Percentiles rank a stretch among this genome's conserved stretches.
Evolutionary conservation across 2,113 vertebrate genomes (phyloP).

Genomic region (Oncorhynchus nerka): DNA sequence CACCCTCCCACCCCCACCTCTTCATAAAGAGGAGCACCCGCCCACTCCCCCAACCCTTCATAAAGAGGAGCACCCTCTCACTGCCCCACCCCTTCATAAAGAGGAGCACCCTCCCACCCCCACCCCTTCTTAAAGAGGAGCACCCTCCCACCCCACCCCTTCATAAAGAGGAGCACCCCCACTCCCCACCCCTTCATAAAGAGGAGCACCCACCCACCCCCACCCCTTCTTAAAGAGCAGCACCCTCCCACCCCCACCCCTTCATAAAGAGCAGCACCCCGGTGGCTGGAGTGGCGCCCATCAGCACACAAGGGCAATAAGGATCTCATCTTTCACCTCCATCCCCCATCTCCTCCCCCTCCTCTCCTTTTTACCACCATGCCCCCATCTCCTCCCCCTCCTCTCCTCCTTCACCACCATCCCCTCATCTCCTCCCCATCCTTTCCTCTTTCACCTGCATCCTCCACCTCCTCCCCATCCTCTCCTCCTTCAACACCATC

Average conservation of each 20-base stretch:
- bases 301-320: slow-evolving; percentile 23
- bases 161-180: too few relatives aligned
- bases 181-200: too few relatives aligned
- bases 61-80: not conserved
- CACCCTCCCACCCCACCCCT: too few relatives aligned
- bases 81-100: not conserved
- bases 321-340: not conserved
- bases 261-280: not conserved
- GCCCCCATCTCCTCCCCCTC: not conserved
- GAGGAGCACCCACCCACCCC: too few relatives aligned
- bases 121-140: too few relatives aligned
- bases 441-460: not conserved
- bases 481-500: too few relatives aligned
- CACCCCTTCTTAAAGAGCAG: too few relatives aligned
- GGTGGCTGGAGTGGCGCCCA: not conserved
- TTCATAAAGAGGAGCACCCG: not conserved
- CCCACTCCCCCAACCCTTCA: too few relatives aligned
- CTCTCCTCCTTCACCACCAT: not conserved
- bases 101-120: too few relatives aligned
- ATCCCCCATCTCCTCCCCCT: not conserved
- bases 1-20: too few relatives aligned
- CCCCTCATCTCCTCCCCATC: not conserved
- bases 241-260: too few relatives aligned
- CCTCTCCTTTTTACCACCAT: not conserved
- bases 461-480: too few relatives aligned